Conservation (phyloP, 2,888 invertebrate genomes). For the Emmelina monodactyla region DNA sequence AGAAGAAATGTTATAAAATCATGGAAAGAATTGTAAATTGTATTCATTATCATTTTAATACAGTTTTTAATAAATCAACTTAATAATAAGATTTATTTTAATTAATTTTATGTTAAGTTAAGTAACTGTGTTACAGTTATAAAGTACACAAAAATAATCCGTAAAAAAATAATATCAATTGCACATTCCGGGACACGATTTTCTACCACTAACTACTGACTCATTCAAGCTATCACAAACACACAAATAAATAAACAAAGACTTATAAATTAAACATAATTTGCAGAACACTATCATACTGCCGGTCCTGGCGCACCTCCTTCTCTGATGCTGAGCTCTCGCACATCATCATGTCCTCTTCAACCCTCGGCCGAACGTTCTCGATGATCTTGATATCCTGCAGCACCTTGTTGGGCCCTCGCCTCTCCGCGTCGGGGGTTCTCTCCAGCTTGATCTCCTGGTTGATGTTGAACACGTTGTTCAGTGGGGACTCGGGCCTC, state of each 20-base stretch:
- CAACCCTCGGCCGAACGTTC: slow-evolving; percentile 22
- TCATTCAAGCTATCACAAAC: no score
- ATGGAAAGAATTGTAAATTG: not conserved
- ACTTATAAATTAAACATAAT: slow-evolving; percentile 40
- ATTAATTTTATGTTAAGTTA: not conserved
- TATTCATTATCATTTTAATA: not conserved
- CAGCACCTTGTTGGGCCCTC: slow-evolving; percentile 20
- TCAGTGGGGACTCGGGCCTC: slow-evolving; percentile 23
- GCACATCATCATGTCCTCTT: slow-evolving; percentile 45
- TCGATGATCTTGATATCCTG: slow-evolving; percentile 27
- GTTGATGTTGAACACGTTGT: slow-evolving; percentile 50
- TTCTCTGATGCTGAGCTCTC: slow-evolving; percentile 29
- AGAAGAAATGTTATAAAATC: not conserved
- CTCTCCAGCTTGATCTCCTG: slow-evolving; percentile 50
- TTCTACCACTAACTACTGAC: no score
- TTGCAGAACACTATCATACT: slow-evolving; percentile 34
- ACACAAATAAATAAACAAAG: no score
- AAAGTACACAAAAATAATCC: slow-evolving; percentile 2
- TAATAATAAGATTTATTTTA: not conserved
- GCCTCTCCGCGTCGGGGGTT: slow-evolving; percentile 13
- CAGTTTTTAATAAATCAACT: not conserved
- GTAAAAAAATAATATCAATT: slow-evolving; percentile 6
- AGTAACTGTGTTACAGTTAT: slow-evolving; percentile 3
- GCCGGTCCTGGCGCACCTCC: slow-evolving; percentile 22
- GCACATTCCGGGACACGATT: no score